phyloP scores from a whole-genome alignment of 37 sponge, comb jelly and placozoan species.

The Axinella damicornis region DNA sequence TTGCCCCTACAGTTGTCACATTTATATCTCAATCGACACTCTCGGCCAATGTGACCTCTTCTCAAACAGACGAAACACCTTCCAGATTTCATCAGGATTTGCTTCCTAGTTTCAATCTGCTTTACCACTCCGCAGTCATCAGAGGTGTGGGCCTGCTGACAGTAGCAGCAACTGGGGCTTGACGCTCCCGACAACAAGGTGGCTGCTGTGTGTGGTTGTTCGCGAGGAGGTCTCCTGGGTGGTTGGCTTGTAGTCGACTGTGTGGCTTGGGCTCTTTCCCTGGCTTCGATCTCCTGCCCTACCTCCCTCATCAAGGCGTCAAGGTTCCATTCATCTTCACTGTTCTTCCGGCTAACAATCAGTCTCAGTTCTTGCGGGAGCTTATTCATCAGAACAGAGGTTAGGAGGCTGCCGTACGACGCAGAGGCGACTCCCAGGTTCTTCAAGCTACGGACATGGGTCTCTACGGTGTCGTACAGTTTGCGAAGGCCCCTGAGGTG shows the following conservation, averaged over 20 bases:
- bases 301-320: neutral
- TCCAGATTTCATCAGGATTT: neutral
- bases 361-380: constrained; percentile 10
- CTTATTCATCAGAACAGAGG: constrained; percentile 7
- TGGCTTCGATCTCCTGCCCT: constrained; percentile 5
- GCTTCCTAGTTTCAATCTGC: neutral
- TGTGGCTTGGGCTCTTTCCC: constrained; percentile 6
- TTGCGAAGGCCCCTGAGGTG: neutral
- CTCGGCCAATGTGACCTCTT: constrained; percentile 30
- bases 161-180: constrained; percentile 1
- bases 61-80: constrained; percentile 25
- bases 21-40: constrained; percentile 16
- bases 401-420: constrained; percentile 5
- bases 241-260: neutral
- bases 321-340: neutral
- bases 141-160: neutral
- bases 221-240: neutral
- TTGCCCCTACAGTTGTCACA: constrained; percentile 13
- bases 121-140: neutral
- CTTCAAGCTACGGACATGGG: neutral
- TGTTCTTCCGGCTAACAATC: constrained; percentile 10
- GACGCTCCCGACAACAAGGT: neutral
- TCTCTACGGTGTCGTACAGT: constrained; percentile 17
- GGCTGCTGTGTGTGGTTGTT: constrained; percentile 8
- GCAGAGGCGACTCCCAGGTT: neutral